phyloP scores from a whole-genome alignment of 64 coral and sea anemone species.

The Montipora cactus region DNA sequence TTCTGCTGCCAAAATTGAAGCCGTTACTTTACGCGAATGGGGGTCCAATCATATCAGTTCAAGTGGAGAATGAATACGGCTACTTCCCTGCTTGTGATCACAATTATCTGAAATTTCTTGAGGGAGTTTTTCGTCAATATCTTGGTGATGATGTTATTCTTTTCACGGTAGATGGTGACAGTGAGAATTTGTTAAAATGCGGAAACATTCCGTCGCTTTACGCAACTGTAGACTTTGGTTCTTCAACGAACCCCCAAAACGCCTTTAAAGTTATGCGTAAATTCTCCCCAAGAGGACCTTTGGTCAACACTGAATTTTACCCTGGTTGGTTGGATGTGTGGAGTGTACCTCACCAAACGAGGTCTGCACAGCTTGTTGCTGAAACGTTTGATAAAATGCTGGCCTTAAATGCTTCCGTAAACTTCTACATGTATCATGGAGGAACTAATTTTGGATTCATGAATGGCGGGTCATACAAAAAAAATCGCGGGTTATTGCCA shows the following conservation, averaged over 20 bases:
- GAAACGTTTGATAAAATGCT: constrained; percentile 85
- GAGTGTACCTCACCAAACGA: constrained; percentile 75
- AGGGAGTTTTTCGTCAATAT: constrained; percentile 67
- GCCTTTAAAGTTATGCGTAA: constrained; percentile 78
- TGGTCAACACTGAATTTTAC: constrained; percentile 92
- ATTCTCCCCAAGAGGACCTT: constrained; percentile 77
- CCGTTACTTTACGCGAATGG: constrained; percentile 86
- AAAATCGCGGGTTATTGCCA: constrained; percentile 25
- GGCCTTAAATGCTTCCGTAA: constrained; percentile 84
- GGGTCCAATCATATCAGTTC: constrained; percentile 86
- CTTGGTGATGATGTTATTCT: constrained; percentile 76
- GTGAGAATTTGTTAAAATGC: constrained; percentile 37
- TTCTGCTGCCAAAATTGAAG: constrained; percentile 76
- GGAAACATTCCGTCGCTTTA: constrained; percentile 81
- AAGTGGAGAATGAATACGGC: constrained; percentile 72
- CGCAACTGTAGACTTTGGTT: constrained; percentile 76
- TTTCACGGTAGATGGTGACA: constrained; percentile 78
- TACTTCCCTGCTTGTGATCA: constrained; percentile 65
- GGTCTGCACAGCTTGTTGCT: constrained; percentile 47
- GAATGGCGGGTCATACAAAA: constrained; percentile 67
- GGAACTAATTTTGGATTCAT: constrained; percentile 94
- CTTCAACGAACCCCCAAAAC: constrained; percentile 47
- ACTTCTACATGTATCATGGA: constrained; percentile 94
- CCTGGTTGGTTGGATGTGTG: constrained; percentile 85
- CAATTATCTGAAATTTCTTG: constrained; percentile 58